Conservation (phyloP, 2,113 vertebrate species). For the Rhegmatorhina hoffmannsi region DNA sequence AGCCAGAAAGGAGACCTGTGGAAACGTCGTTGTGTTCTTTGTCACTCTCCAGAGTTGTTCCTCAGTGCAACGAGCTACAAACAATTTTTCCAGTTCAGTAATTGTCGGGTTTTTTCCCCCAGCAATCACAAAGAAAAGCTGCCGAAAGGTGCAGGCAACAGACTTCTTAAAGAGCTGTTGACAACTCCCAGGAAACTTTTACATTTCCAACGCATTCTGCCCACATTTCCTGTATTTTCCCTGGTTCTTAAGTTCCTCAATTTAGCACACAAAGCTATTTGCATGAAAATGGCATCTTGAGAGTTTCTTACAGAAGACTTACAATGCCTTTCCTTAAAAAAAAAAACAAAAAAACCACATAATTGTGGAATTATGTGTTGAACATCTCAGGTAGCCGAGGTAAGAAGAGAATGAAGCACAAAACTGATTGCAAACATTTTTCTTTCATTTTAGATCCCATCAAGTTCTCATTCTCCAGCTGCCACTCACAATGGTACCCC, state of each 20-base stretch:
- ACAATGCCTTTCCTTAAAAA: background rate
- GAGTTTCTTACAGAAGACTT: conserved; percentile 28
- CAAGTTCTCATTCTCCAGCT: conserved; percentile 44
- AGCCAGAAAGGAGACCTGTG: background rate
- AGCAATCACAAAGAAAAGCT: conserved; percentile 29
- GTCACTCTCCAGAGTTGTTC: background rate
- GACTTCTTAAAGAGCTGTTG: conserved; percentile 38
- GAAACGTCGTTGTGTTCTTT: background rate
- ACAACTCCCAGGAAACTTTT: conserved; percentile 51
- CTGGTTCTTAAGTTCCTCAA: conserved; percentile 14
- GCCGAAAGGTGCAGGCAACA: background rate
- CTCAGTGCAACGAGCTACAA: background rate
- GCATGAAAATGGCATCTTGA: conserved; percentile 59
- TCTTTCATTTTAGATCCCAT: conserved; percentile 43
- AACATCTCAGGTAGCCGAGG: conserved; percentile 21
- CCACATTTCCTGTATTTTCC: conserved; percentile 31
- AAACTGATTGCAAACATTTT: conserved; percentile 65
- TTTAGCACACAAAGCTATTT: conserved; percentile 61
- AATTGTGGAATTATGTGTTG: conserved; percentile 51
- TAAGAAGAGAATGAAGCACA: conserved; percentile 10
- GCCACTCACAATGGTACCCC: conserved; percentile 29
- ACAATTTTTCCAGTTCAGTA: background rate
- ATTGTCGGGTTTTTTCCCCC: background rate
- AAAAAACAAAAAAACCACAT: background rate
- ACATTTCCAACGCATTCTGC: conserved; percentile 33